Percentiles rank a stretch among this genome's conserved stretches.
phyloP scores from a whole-genome alignment of 2,888 invertebrate species.

The Ommatoiulus sabulosus region DNA sequence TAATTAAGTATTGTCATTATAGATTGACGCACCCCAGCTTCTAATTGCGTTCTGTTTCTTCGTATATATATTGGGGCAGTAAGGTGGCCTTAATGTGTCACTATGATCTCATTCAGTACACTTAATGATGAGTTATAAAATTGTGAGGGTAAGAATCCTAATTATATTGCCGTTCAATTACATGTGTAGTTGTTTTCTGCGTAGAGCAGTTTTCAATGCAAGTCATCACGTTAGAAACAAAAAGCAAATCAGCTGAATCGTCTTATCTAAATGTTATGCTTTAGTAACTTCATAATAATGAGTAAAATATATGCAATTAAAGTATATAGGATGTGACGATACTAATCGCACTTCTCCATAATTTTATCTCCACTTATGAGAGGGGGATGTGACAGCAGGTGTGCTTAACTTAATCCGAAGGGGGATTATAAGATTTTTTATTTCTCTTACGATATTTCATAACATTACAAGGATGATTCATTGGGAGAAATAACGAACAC shows the following conservation, averaged over 20 bases:
- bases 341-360: not conserved
- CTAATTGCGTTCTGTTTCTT: too few relatives aligned
- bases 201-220: not conserved
- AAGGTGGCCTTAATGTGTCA: too few relatives aligned
- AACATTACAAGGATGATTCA: not conserved
- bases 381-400: conserved; percentile 18
- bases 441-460: not conserved
- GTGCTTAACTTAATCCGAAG: not conserved
- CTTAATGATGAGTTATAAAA: too few relatives aligned
- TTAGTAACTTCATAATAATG: not conserved
- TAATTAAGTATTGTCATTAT: too few relatives aligned
- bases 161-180: too few relatives aligned
- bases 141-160: too few relatives aligned
- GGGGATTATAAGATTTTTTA: not conserved
- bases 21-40: too few relatives aligned
- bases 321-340: conserved; percentile 8
- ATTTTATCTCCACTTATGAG: not conserved
- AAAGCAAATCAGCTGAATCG: not conserved
- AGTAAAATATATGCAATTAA: not conserved
- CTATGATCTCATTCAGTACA: too few relatives aligned
- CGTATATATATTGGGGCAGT: too few relatives aligned
- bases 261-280: not conserved
- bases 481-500: not conserved
- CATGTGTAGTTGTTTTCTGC: not conserved
- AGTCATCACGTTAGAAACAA: not conserved